Evolutionary conservation across 2,113 vertebrate species (phyloP).

Genomic region (Tragelaphus strepsiceros): DNA sequence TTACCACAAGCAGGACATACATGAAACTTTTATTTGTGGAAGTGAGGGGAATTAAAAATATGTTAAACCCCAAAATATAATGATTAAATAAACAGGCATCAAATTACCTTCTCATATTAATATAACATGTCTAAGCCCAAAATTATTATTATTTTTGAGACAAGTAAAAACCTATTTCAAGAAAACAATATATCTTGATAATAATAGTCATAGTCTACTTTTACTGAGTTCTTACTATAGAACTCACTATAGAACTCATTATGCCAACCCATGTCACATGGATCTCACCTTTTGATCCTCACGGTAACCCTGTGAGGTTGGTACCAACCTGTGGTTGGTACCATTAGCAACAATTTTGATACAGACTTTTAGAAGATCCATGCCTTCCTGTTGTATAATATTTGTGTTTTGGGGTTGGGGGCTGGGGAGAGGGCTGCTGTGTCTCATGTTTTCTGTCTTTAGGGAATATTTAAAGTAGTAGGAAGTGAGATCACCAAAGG

Average conservation of each 20-base stretch:
- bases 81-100: constrained; percentile 3
- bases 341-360: background rate
- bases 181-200: background rate
- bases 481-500: background rate
- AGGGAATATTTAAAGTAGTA: background rate
- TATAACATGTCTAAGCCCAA: background rate
- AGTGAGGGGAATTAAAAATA: constrained; percentile 48
- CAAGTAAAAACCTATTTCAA: background rate
- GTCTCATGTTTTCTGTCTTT: background rate
- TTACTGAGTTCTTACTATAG: background rate
- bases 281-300: background rate
- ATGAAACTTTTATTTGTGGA: constrained; percentile 58
- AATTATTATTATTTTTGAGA: background rate
- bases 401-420: background rate
- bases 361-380: background rate
- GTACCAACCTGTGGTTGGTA: rapidly evolving
- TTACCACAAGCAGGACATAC: constrained; percentile 36
- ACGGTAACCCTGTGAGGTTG: background rate
- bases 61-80: constrained; percentile 26
- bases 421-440: background rate
- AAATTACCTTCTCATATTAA: constrained; percentile 47
- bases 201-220: background rate
- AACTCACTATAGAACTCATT: background rate
- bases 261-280: background rate
- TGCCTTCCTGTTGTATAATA: background rate